Percentiles rank a stretch among this genome's conserved stretches.
phyloP scores from a whole-genome alignment of 1,140 invertebrate genomes.

The Scaptomyza montana region DNA sequence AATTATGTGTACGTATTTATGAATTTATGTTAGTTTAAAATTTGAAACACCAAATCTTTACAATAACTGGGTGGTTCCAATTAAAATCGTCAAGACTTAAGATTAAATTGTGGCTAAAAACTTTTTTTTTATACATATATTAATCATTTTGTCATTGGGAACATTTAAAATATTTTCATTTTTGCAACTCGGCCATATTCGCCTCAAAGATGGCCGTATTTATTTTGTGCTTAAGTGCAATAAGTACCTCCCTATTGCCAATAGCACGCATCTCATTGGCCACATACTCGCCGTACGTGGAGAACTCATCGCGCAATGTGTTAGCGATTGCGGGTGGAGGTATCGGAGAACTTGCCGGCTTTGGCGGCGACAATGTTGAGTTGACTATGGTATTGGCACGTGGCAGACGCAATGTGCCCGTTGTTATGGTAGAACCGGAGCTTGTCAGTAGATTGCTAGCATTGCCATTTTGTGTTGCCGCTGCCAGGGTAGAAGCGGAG shows the following conservation, averaged over 20 bases:
- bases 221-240: constrained; percentile 81
- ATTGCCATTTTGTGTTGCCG: constrained; percentile 39
- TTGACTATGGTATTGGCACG: constrained; percentile 52
- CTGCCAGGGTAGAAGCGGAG: constrained; percentile 43
- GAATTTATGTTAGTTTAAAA: constrained; percentile 57
- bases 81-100: constrained; percentile 34
- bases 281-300: constrained; percentile 79
- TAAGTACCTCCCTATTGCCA: constrained; percentile 67
- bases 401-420: constrained; percentile 45
- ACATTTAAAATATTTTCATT: constrained; percentile 44
- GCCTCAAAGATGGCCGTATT: constrained; percentile 83
- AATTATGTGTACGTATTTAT: constrained; percentile 4
- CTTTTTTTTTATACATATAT: constrained; percentile 26
- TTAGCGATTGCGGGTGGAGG: constrained; percentile 20
- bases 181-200: constrained; percentile 79
- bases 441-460: constrained; percentile 37
- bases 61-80: constrained; percentile 23
- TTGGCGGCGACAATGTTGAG: constrained; percentile 41
- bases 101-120: constrained; percentile 58
- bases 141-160: constrained; percentile 8
- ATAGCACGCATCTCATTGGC: constrained; percentile 81
- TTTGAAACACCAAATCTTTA: constrained; percentile 52
- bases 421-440: constrained; percentile 14
- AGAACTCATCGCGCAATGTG: constrained; percentile 65
- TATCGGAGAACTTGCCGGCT: constrained; percentile 50